Conservation (phyloP, 2,797 vertebrate genomes). For the Nyctalus aviator region DNA sequence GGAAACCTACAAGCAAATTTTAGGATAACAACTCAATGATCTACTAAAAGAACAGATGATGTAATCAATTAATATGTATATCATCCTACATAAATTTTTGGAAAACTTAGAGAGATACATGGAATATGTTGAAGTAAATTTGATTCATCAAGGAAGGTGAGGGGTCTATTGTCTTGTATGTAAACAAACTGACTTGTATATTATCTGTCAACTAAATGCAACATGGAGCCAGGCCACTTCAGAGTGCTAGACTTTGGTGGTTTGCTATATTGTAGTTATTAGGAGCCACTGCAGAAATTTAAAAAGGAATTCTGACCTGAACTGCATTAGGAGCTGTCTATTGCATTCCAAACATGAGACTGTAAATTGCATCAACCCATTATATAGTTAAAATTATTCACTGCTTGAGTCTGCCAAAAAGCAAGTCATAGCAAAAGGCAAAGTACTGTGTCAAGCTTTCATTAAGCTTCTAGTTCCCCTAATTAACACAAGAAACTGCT, state of each 20-base stretch:
- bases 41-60: background rate
- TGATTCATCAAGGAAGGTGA: constrained; percentile 43
- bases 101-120: constrained; percentile 21
- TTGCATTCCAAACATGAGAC: constrained; percentile 7
- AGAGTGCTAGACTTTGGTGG: background rate
- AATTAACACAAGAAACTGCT: constrained; percentile 35
- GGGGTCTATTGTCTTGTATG: background rate
- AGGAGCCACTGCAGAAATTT: constrained; percentile 38
- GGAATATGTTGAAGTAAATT: constrained; percentile 46
- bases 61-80: constrained; percentile 1
- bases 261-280: constrained; percentile 31
- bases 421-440: background rate
- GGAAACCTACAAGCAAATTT: background rate
- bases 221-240: constrained; percentile 40
- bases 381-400: constrained; percentile 53
- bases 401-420: constrained; percentile 58
- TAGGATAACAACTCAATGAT: background rate
- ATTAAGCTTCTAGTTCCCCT: constrained; percentile 10
- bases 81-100: constrained; percentile 47
- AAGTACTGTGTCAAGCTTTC: constrained; percentile 58
- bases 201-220: constrained; percentile 32
- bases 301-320: background rate
- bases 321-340: background rate
- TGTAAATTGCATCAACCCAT: constrained; percentile 6
- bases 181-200: constrained; percentile 25